A percentile compares a stretch with the other conserved stretches of the same genome.
These are phyloP conservation scores for Peromyscus aztecus DNA, from an alignment of 2,797 vertebrate genomes.

Conservation along the genomic window DNA sequence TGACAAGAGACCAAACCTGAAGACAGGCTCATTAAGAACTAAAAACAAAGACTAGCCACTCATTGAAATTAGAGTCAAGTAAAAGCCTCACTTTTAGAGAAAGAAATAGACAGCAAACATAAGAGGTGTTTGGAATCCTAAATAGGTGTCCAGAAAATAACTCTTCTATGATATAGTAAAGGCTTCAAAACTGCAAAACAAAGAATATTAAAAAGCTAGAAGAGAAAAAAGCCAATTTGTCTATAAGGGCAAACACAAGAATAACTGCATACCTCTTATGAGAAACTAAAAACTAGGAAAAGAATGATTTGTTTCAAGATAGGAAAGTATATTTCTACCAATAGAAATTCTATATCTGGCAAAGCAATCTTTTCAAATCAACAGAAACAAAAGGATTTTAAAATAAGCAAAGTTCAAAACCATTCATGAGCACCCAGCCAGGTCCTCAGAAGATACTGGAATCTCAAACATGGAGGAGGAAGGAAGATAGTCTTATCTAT, in stretches of 20 bases:
- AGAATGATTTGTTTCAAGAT: neutral
- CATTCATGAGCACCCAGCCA: neutral
- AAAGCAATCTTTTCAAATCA: neutral
- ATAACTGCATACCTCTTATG: neutral
- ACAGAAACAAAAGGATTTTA: neutral
- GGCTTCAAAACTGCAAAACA: no score
- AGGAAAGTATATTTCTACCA: neutral
- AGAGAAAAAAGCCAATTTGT: neutral
- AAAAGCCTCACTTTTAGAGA: neutral
- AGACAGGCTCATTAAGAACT: neutral
- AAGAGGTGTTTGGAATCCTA: neutral
- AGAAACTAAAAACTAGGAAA: neutral
- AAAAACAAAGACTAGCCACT: no score
- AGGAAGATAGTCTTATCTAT: neutral
- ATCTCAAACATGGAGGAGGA: neutral
- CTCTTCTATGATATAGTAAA: neutral
- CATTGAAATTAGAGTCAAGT: neutral
- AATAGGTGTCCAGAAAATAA: neutral
- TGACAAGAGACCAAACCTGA: neutral
- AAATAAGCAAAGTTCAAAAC: no score
- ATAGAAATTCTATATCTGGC: neutral
- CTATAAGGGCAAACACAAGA: neutral
- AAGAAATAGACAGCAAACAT: neutral
- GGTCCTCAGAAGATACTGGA: neutral
- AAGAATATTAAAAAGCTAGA: neutral